Conservation (phyloP, 2,888 invertebrate genomes). For the Chorisops tibialis region DNA sequence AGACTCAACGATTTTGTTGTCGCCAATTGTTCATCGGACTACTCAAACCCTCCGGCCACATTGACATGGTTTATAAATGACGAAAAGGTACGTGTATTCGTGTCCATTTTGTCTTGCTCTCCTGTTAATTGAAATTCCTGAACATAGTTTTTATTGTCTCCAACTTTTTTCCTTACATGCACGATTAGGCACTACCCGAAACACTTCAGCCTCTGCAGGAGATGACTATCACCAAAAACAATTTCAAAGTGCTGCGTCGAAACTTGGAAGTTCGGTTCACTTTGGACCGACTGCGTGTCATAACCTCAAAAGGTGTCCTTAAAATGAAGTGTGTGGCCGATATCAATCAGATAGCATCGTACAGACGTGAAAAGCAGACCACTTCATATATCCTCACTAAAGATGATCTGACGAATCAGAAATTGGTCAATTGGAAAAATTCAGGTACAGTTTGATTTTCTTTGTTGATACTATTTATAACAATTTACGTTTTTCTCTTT, state of each 20-base stretch:
- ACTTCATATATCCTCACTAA: conserved; percentile 42
- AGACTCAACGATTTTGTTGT: conserved; percentile 45
- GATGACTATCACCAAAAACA: conserved; percentile 45
- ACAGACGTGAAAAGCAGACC: conserved; percentile 41
- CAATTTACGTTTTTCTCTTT: neutral
- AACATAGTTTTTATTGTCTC: neutral
- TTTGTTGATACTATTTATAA: too few species aligned
- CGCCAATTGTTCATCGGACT: conserved; percentile 49
- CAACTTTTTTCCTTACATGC: neutral
- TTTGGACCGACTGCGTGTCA: conserved; percentile 44
- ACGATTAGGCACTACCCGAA: conserved; percentile 39
- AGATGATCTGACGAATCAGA: conserved; percentile 47
- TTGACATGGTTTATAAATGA: conserved; percentile 48
- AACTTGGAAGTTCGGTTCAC: conserved; percentile 47
- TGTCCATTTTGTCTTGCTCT: too few species aligned
- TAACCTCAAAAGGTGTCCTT: conserved; percentile 37
- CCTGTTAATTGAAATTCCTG: neutral
- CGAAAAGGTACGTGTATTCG: conserved; percentile 42
- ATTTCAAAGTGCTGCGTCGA: conserved; percentile 45
- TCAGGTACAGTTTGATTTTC: conserved; percentile 41
- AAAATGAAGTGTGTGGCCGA: conserved; percentile 47
- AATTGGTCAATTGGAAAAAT: conserved; percentile 42
- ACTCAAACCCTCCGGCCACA: conserved; percentile 44
- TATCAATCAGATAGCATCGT: conserved; percentile 44
- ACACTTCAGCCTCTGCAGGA: conserved; percentile 45